Evolutionary conservation across 2,888 invertebrate species (phyloP).

Genomic region (Fragum whitleyi): DNA sequence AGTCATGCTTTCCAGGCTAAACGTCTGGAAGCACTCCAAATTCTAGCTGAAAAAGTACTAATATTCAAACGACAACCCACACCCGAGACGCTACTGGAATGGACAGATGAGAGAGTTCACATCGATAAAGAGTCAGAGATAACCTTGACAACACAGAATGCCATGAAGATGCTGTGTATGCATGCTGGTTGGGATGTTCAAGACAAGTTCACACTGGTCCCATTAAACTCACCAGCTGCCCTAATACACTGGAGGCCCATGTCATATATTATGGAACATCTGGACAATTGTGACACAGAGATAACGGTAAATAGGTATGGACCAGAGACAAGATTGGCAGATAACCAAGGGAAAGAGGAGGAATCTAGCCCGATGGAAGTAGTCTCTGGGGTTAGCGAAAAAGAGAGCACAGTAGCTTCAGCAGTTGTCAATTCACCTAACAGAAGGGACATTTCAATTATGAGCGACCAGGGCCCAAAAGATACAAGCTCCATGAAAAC

Average conservation of each 20-base stretch:
- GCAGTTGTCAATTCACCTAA: neutral
- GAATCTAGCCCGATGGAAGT: neutral
- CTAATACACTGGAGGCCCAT: slow-evolving; percentile 31
- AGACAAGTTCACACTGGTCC: slow-evolving; percentile 20
- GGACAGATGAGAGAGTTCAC: neutral
- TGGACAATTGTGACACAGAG: neutral
- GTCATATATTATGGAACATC: slow-evolving; percentile 15
- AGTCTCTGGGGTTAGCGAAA: neutral
- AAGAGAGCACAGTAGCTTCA: neutral
- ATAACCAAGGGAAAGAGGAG: neutral
- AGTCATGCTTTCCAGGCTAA: slow-evolving; percentile 9
- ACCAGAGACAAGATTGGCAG: neutral
- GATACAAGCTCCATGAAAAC: neutral
- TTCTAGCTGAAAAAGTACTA: slow-evolving; percentile 1
- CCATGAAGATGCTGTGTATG: slow-evolving; percentile 7
- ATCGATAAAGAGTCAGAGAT: neutral
- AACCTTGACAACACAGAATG: neutral
- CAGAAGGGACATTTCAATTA: neutral
- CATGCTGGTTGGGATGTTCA: slow-evolving; percentile 16
- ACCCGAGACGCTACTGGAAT: neutral
- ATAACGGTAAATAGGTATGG: neutral
- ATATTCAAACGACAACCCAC: neutral
- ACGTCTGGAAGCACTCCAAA: neutral
- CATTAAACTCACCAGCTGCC: slow-evolving; percentile 31
- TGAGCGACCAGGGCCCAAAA: neutral